Evolutionary conservation across 2,113 vertebrate species (phyloP), one percentile per base, ranked within the genome.

Genomic region (Theristicus caerulescens): DNA sequence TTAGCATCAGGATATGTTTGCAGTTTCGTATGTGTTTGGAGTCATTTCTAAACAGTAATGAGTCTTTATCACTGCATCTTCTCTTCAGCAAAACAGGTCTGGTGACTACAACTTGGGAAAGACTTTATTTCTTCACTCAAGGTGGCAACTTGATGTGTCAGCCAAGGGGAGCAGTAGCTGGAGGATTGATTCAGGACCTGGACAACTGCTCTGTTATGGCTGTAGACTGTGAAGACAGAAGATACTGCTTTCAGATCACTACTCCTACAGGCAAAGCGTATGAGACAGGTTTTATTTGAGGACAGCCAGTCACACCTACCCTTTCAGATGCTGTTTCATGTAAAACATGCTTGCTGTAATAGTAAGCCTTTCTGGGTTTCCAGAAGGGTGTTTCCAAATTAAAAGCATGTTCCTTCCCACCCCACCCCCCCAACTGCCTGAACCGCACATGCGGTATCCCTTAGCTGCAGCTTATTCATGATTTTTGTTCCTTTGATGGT

Each of bases 201-300:
- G 99, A 99, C 98, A 99, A 99, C 98, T 99, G 99, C 97, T 99
- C 99, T 0, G 99, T 99, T 93, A 99, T 99, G 99, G 99, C 99
- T 0, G 98, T 99, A 82, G 99, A 99, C 74, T 99, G 99, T 2
- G 99, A 99, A 86, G 99, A 99, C 98, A 98, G 99, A 40, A 98
- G 99, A 81, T 99, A 99, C 97, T 99, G 99, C 96, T 99, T 99
- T 86, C 99, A 99, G 98, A 99, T 99, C 97, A 99, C 98, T 12
- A 99, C 99, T 34, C 99, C 99, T 46, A 98, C 98, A 19, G 99
- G 99, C 82, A 99, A 99, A 98, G 98, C 95, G 99, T 99, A 98
- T 3, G 98, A 82, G 42, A 19, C 4, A 55, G 70, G 42, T 69
- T 92, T 89, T 74, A 14, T 66, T 88, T 90, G 93, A 52, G 86